phyloP scores from a whole-genome alignment of 2,113 vertebrate genomes.

The Psittacara wagleri region DNA sequence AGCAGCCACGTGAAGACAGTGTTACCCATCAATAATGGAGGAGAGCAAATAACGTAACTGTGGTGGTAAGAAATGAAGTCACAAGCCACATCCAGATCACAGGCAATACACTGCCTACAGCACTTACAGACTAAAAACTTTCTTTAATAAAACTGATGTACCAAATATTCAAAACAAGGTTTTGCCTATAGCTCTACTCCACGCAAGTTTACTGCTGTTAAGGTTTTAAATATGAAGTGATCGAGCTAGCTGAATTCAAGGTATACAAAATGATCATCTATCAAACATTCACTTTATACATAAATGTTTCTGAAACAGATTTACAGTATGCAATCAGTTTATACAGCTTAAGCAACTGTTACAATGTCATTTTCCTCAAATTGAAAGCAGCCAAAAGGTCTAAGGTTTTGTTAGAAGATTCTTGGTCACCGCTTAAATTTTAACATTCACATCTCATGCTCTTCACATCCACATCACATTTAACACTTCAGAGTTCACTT shows the following conservation, averaged over 20 bases:
- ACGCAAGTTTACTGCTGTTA: conserved; percentile 33
- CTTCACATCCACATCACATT: neutral
- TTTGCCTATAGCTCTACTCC: conserved; percentile 54
- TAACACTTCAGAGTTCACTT: neutral
- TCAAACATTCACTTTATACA: conserved; percentile 72
- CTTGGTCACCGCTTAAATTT: conserved; percentile 7
- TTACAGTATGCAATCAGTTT: conserved; percentile 59
- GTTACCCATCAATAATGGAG: neutral
- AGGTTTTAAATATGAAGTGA: conserved; percentile 32
- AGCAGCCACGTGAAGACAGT: neutral
- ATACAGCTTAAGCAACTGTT: conserved; percentile 53
- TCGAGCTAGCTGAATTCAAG: conserved; percentile 62
- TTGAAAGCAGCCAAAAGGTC: conserved; percentile 17
- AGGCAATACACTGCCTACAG: neutral
- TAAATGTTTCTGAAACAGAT: conserved; percentile 51
- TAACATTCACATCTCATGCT: neutral
- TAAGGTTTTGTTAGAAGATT: neutral
- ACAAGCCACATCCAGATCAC: conserved; percentile 10
- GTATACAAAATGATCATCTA: conserved; percentile 62
- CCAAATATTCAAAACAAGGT: conserved; percentile 6
- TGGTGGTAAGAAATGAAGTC: neutral
- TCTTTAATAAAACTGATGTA: conserved; percentile 19
- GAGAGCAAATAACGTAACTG: neutral
- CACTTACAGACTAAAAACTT: conserved; percentile 16
- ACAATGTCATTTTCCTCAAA: conserved; percentile 22